Conservation (phyloP, 2,888 invertebrate genomes). For the Stegana nigrithorax region DNA sequence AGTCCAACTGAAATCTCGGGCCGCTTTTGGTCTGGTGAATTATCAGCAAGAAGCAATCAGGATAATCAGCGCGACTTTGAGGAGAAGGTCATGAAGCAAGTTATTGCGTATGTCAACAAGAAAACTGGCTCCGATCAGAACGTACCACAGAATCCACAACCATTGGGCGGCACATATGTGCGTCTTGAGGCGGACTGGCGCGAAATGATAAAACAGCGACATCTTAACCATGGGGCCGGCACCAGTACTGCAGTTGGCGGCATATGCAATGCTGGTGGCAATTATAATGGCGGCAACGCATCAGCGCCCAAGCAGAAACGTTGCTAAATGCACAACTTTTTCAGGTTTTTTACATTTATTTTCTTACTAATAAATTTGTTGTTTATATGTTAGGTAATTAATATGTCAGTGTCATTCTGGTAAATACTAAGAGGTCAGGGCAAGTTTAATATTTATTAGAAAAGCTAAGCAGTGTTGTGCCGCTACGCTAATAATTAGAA, state of each 20-base stretch:
- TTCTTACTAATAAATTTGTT: too few relatives aligned
- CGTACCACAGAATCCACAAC: slow-evolving; percentile 44
- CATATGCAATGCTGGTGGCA: slow-evolving; percentile 21
- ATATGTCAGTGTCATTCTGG: too few relatives aligned
- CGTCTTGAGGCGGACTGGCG: slow-evolving; percentile 83
- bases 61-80: slow-evolving; percentile 88
- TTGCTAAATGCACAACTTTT: too few relatives aligned
- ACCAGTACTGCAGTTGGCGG: slow-evolving; percentile 25
- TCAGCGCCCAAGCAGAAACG: slow-evolving; percentile 17
- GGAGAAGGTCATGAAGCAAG: slow-evolving; percentile 76
- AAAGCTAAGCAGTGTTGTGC: too few relatives aligned
- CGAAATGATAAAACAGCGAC: slow-evolving; percentile 70
- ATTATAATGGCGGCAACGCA: slow-evolving; percentile 21
- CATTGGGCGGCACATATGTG: slow-evolving; percentile 78
- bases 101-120: slow-evolving; percentile 63
- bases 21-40: slow-evolving; percentile 80
- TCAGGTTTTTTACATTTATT: too few relatives aligned
- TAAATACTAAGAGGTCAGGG: too few relatives aligned
- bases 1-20: slow-evolving; percentile 67
- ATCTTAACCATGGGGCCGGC: slow-evolving; percentile 38
- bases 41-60: slow-evolving; percentile 86
- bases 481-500: too few relatives aligned
- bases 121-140: slow-evolving; percentile 63
- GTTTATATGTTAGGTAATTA: too few relatives aligned
- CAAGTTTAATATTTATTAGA: too few relatives aligned